phyloP scores from a whole-genome alignment of 37 sponge, comb jelly and placozoan genomes.

The Tethya wilhelma region DNA sequence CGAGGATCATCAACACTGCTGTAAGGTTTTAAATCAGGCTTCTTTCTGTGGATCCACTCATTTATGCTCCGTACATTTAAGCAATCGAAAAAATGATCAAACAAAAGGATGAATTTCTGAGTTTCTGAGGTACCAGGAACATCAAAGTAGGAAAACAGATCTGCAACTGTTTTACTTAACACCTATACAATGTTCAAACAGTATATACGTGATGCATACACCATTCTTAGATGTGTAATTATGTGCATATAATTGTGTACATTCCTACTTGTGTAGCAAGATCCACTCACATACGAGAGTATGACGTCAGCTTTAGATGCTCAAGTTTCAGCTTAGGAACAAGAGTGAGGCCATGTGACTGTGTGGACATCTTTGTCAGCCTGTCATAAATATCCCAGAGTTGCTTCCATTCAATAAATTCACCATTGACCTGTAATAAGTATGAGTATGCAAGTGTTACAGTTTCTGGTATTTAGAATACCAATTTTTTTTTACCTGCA shows the following conservation, averaged over 20 bases:
- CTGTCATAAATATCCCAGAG: constrained; percentile 15
- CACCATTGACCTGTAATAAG: constrained; percentile 25
- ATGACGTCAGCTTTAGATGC: constrained; percentile 36
- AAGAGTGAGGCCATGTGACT: constrained; percentile 16
- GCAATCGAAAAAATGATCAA: constrained; percentile 24
- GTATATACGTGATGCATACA: background rate
- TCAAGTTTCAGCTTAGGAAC: constrained; percentile 38
- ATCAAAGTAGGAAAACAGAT: constrained; percentile 15
- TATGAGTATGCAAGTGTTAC: background rate
- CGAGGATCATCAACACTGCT: background rate
- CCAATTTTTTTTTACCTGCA: background rate
- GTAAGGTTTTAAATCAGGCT: constrained; percentile 24
- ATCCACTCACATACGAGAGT: constrained; percentile 24
- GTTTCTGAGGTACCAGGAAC: constrained; percentile 10
- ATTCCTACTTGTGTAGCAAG: constrained; percentile 7
- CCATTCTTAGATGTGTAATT: background rate
- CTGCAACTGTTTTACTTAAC: constrained; percentile 40
- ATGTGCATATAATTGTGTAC: background rate
- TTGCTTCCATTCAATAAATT: constrained; percentile 37
- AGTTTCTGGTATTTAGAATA: background rate
- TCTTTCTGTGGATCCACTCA: background rate
- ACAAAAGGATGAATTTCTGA: constrained; percentile 3
- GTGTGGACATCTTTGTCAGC: background rate
- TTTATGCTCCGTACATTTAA: constrained; percentile 10
- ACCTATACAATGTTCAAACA: constrained; percentile 19